These are phyloP conservation scores for Poeciliopsis gracilis DNA, from an alignment of 2,797 vertebrate genomes.

Conservation along the genomic window DNA sequence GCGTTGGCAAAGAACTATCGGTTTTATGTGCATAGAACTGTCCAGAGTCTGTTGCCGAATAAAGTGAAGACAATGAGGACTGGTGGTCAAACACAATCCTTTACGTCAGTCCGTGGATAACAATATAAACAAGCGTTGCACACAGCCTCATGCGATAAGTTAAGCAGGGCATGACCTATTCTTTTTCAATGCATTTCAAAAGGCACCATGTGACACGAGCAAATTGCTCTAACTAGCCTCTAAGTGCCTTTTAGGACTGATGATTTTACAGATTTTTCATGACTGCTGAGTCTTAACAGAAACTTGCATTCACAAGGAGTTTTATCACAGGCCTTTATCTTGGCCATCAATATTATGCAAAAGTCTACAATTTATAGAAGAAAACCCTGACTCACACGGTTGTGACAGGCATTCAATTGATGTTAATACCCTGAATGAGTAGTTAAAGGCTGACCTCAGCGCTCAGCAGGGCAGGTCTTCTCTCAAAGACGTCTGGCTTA, in stretches of 20 bases:
- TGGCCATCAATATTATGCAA: conserved; percentile 60
- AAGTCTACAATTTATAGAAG: conserved; percentile 47
- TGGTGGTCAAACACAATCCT: conserved; percentile 78
- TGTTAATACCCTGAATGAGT: conserved; percentile 60
- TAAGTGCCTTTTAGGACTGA: conserved; percentile 52
- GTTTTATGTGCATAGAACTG: conserved; percentile 72
- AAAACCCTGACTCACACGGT: conserved; percentile 66
- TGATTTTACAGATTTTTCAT: conserved; percentile 62
- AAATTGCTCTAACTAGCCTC: conserved; percentile 67
- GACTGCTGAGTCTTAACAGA: conserved; percentile 62
- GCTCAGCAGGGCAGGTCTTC: conserved; percentile 69
- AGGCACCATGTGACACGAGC: conserved; percentile 46
- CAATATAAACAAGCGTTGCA: conserved; percentile 25
- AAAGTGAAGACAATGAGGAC: conserved; percentile 56
- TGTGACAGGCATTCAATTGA: conserved; percentile 67
- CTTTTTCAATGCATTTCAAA: conserved; percentile 59
- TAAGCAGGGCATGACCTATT: conserved; percentile 42
- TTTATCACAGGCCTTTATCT: conserved; percentile 67
- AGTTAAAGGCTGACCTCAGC: conserved; percentile 78
- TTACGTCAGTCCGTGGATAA: conserved; percentile 80
- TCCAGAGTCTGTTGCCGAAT: conserved; percentile 80
- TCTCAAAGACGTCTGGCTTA: conserved; percentile 69
- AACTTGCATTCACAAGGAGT: conserved; percentile 63
- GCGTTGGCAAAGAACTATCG: conserved; percentile 63
- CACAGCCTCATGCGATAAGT: conserved; percentile 47